Evolutionary conservation across 2,797 vertebrate genomes (phyloP).

Genomic region (Vireo griseus): DNA sequence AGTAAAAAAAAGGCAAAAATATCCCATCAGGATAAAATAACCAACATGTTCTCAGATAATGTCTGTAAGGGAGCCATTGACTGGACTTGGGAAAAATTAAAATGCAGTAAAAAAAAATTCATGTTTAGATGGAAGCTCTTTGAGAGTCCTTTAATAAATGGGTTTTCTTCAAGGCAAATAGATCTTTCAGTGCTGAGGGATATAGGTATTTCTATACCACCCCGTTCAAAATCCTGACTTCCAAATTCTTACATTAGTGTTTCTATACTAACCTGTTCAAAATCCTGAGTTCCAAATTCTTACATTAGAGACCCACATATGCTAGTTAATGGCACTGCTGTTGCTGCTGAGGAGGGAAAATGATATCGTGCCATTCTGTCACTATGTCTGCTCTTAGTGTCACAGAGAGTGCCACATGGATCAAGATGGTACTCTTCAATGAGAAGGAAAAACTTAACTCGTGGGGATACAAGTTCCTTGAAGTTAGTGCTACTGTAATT

Average conservation of each 20-base stretch:
- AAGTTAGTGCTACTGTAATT: not conserved
- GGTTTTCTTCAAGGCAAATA: not conserved
- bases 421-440: not conserved
- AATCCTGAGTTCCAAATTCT: not conserved
- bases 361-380: not conserved
- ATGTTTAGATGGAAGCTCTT: not conserved
- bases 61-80: not conserved
- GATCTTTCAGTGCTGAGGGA: not conserved
- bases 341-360: not conserved
- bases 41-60: not conserved
- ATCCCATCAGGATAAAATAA: not conserved
- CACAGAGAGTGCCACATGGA: not conserved
- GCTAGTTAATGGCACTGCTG: not conserved
- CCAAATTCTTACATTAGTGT: not conserved
- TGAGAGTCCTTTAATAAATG: not conserved
- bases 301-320: not conserved
- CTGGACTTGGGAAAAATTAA: not conserved
- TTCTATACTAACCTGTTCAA: not conserved
- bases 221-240: not conserved
- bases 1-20: not conserved
- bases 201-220: not conserved
- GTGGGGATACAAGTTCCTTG: not conserved
- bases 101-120: not conserved
- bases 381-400: not conserved
- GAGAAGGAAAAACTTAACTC: not conserved